Conservation (phyloP, 2,113 vertebrate species). For the Lates calcarifer region DNA sequence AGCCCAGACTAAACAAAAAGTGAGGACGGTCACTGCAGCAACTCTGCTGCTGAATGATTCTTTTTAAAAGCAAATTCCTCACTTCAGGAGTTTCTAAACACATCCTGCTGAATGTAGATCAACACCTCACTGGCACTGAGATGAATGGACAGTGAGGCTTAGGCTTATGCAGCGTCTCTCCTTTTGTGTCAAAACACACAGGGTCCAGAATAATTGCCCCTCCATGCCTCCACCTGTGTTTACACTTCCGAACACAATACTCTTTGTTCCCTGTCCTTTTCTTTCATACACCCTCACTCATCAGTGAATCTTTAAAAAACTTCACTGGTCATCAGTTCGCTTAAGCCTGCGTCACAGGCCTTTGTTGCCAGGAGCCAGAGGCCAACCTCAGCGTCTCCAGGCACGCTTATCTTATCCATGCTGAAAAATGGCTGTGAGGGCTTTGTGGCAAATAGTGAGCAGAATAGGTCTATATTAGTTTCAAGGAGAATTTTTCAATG, state of each 20-base stretch:
- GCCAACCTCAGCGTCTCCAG: conserved; percentile 28
- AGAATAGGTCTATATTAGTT: conserved; percentile 27
- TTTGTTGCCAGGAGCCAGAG: conserved; percentile 51
- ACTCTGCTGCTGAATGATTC: conserved; percentile 19
- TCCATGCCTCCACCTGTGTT: conserved; percentile 55
- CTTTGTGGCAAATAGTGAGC: conserved; percentile 48
- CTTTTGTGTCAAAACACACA: conserved; percentile 60
- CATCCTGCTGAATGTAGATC: conserved; percentile 12
- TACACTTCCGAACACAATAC: conserved; percentile 37
- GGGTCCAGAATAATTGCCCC: conserved; percentile 24
- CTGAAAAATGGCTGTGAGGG: conserved; percentile 21
- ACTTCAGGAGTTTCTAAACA: conserved; percentile 59
- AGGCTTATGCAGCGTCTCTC: conserved; percentile 46
- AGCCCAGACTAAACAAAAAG: conserved; percentile 59
- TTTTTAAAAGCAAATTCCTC: conserved; percentile 38
- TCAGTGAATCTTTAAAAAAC: conserved; percentile 17
- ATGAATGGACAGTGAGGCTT: conserved; percentile 35
- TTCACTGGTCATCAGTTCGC: background rate
- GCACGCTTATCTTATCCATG: conserved; percentile 23
- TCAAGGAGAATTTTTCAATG: conserved; percentile 26
- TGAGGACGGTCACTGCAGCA: background rate
- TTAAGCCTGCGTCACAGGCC: conserved; percentile 28
- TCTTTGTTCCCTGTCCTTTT: background rate
- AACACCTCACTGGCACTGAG: conserved; percentile 40
- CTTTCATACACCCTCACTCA: conserved; percentile 10